phyloP scores from a whole-genome alignment of 2,888 invertebrate species.

The Petrophora chlorosata region DNA sequence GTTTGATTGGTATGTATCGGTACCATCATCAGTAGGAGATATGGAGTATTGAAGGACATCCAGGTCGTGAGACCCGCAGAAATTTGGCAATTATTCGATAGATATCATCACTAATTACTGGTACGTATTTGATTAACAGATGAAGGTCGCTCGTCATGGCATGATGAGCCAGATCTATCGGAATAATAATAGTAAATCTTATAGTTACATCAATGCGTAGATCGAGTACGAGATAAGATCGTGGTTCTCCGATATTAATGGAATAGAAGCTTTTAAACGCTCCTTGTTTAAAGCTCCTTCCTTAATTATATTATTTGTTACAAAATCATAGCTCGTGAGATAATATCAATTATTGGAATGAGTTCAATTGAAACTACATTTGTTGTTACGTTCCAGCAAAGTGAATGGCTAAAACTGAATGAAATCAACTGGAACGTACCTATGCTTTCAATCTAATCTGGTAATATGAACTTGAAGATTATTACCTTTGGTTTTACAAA shows the following conservation, averaged over 20 bases:
- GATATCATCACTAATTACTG: constrained; percentile 37
- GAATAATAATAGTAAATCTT: constrained; percentile 11
- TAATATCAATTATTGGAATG: no score
- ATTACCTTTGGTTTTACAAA: no score
- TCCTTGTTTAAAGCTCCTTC: constrained; percentile 10
- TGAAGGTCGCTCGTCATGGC: constrained; percentile 36
- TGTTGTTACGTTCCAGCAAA: no score
- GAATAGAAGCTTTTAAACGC: constrained; percentile 7
- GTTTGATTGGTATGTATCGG: constrained; percentile 35
- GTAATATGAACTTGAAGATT: no score
- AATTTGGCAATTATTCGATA: constrained; percentile 53
- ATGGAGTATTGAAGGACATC: constrained; percentile 45
- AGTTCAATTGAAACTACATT: no score
- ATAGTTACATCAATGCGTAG: no score
- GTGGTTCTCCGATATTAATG: constrained; percentile 12
- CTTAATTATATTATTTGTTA: constrained; percentile 2
- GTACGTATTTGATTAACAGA: constrained; percentile 41
- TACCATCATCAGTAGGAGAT: no score
- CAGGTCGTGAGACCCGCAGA: constrained; percentile 61
- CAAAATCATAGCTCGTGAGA: no score
- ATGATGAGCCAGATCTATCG: constrained; percentile 10
- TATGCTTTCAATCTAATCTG: no score
- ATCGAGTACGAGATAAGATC: constrained; percentile 15
- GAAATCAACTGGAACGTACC: no score
- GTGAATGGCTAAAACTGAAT: no score